Evolutionary conservation across 2,888 invertebrate genomes (phyloP).

Genomic region (Aphidius colemani): DNA sequence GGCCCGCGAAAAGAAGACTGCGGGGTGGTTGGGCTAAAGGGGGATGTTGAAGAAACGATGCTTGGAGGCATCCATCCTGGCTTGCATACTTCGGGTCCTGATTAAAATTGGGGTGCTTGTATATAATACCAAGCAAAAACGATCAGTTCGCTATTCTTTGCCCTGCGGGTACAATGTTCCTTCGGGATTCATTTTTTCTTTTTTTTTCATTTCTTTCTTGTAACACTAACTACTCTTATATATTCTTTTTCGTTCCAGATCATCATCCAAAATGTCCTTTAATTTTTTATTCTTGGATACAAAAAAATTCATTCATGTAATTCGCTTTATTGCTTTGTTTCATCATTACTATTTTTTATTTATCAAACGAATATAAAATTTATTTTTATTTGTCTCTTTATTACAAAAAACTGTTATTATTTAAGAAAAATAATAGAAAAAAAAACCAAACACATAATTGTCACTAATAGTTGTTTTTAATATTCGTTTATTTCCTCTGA

Average conservation of each 20-base stretch:
- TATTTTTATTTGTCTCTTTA: constrained; percentile 3
- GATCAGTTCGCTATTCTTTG: constrained; percentile 29
- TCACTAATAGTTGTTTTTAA: no score
- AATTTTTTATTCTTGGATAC: not conserved
- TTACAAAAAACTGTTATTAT: constrained; percentile 3
- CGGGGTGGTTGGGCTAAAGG: constrained; percentile 36
- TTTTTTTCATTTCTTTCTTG: constrained; percentile 8
- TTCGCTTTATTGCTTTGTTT: not conserved
- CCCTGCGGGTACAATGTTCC: constrained; percentile 35
- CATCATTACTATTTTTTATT: not conserved
- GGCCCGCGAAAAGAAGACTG: constrained; percentile 20
- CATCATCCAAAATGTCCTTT: constrained; percentile 16
- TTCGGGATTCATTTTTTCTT: constrained; percentile 40
- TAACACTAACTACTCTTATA: constrained; percentile 3
- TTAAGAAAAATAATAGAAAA: not conserved
- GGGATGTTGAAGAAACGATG: constrained; percentile 34
- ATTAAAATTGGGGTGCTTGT: constrained; percentile 60
- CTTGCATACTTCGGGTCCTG: constrained; percentile 58
- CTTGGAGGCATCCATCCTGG: constrained; percentile 56
- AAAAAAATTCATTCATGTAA: not conserved
- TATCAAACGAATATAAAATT: not conserved
- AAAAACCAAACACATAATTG: not conserved
- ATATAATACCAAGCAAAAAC: constrained; percentile 29
- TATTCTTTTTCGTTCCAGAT: constrained; percentile 19
- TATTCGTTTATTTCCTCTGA: no score